Evolutionary conservation across 2,797 vertebrate species (phyloP).

Genomic region (Catamblyrhynchus diadema): DNA sequence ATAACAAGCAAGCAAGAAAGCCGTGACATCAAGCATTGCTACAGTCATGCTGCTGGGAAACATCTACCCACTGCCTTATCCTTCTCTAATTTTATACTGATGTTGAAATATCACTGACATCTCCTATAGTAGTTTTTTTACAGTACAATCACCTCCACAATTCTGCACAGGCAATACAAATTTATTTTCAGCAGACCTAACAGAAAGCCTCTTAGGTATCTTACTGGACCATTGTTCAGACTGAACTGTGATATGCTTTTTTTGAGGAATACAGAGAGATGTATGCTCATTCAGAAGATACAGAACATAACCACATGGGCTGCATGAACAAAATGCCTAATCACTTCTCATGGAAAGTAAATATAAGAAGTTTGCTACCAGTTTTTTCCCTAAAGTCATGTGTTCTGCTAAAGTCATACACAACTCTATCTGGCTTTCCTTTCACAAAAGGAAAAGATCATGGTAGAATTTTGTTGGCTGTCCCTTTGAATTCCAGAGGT

Average conservation of each 20-base stretch:
- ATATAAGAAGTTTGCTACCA: neutral
- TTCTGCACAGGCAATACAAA: neutral
- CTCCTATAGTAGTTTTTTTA: neutral
- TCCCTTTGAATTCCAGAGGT: neutral
- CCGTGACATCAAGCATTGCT: neutral
- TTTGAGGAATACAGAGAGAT: neutral
- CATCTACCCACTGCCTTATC: neutral
- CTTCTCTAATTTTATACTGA: neutral
- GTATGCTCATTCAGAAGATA: neutral
- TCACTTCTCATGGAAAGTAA: neutral
- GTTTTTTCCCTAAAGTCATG: neutral
- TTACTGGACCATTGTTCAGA: neutral
- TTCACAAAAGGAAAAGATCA: neutral
- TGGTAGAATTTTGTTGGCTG: neutral
- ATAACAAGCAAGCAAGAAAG: constrained; percentile 22
- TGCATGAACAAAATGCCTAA: neutral
- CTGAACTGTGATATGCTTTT: neutral
- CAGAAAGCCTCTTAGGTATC: neutral
- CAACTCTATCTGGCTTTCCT: neutral
- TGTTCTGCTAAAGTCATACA: neutral
- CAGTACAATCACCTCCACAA: neutral
- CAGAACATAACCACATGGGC: neutral
- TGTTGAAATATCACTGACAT: neutral
- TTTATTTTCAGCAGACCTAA: neutral
- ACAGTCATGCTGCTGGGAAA: neutral